Percentiles rank a stretch among this genome's conserved stretches.
Conservation (phyloP, 2,113 vertebrate species). For the Nothocercus nigrocapillus region DNA sequence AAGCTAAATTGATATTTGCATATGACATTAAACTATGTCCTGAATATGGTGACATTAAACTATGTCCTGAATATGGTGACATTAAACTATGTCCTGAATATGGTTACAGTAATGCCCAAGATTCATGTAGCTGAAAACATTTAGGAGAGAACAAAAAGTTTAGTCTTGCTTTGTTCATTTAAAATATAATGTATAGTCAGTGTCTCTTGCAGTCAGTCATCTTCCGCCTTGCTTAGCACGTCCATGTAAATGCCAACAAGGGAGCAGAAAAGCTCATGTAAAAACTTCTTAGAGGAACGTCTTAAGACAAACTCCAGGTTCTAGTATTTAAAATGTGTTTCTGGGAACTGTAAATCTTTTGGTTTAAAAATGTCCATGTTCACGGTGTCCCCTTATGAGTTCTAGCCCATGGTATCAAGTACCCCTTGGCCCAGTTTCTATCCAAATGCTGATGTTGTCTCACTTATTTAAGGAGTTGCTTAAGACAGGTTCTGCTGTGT, state of each 20-base stretch:
- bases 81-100: background rate
- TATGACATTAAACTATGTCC: background rate
- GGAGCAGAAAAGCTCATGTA: background rate
- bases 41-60: background rate
- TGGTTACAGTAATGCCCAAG: background rate
- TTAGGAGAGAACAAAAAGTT: background rate
- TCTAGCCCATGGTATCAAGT: background rate
- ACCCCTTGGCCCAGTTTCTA: background rate
- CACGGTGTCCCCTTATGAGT: background rate
- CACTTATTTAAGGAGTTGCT: background rate
- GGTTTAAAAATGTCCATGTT: background rate
- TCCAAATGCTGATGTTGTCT: background rate
- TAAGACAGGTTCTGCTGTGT: background rate
- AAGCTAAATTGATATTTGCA: background rate
- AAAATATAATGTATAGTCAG: background rate
- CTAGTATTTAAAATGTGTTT: background rate
- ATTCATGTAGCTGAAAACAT: background rate
- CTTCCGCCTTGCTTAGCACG: background rate
- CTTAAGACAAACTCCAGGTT: background rate
- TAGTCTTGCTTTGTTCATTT: background rate
- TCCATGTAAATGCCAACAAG: background rate
- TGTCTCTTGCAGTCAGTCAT: background rate
- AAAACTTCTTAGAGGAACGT: background rate
- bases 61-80: background rate
- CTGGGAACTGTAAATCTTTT: background rate